Conservation (phyloP, 2,113 vertebrate species). For the Alosa alosa region DNA sequence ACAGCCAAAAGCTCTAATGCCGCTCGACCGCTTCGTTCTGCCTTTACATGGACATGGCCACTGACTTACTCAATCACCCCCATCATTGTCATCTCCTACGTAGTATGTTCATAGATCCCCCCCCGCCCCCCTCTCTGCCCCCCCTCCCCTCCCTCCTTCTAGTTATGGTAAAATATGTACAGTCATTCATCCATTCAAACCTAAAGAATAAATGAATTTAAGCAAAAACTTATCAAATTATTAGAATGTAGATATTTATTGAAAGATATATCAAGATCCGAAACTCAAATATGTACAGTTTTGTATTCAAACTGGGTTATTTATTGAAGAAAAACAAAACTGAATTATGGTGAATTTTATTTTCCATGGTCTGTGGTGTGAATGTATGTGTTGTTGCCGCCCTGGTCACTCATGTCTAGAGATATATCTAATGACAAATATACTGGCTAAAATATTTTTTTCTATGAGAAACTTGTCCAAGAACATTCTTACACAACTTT, state of each 20-base stretch:
- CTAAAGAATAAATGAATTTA: slow-evolving; percentile 76
- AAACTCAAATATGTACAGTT: slow-evolving; percentile 76
- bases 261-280: slow-evolving; percentile 58
- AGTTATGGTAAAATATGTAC: slow-evolving; percentile 86
- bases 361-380: slow-evolving; percentile 99
- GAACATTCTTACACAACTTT: slow-evolving; percentile 98
- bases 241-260: slow-evolving; percentile 83
- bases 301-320: slow-evolving; percentile 77
- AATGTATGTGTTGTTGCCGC: slow-evolving; percentile 98
- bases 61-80: slow-evolving; percentile 98
- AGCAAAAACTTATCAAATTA: slow-evolving; percentile 74
- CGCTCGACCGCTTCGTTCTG: slow-evolving; percentile 99
- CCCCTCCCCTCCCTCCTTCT: slow-evolving; percentile 75
- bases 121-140: slow-evolving; percentile 68
- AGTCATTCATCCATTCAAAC: slow-evolving; percentile 87
- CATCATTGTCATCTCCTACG: slow-evolving; percentile 95
- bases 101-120: slow-evolving; percentile 93
- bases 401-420: slow-evolving; percentile 93
- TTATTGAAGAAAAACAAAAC: slow-evolving; percentile 76
- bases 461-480: slow-evolving; percentile 89
- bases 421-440: slow-evolving; percentile 74
- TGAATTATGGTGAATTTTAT: slow-evolving; percentile 89
- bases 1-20: slow-evolving; percentile 99
- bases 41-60: slow-evolving; percentile 99
- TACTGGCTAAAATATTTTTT: slow-evolving; percentile 79